Conservation (phyloP, 2,113 vertebrate species). For the Pica pica region DNA sequence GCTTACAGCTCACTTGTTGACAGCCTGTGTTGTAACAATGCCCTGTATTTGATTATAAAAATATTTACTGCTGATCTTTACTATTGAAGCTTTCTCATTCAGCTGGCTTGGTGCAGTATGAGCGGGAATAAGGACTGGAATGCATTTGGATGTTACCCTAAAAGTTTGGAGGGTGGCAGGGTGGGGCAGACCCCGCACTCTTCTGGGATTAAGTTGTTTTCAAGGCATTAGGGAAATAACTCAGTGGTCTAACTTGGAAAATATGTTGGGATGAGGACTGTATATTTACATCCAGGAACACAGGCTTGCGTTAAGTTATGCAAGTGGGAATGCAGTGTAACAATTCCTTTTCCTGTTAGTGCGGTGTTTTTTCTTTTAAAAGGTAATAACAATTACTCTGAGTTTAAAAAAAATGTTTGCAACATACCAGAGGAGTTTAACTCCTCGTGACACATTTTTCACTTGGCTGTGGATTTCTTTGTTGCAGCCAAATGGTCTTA, state of each 20-base stretch:
- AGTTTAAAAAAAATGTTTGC: neutral
- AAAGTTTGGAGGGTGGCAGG: too few relatives aligned
- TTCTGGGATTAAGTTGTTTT: neutral
- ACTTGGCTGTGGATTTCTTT: neutral
- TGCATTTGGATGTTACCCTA: neutral
- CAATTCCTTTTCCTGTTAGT: neutral
- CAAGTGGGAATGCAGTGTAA: neutral
- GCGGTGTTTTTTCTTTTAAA: neutral
- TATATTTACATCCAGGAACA: neutral
- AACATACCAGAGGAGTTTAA: neutral
- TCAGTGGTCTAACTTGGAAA: neutral
- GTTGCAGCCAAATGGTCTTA: neutral
- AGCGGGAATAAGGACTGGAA: neutral
- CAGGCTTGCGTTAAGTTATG: neutral
- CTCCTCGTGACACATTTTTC: neutral
- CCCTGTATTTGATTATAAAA: neutral
- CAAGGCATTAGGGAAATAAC: neutral
- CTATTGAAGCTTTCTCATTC: neutral
- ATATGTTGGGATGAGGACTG: neutral
- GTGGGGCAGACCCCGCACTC: accelerated
- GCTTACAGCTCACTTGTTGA: neutral
- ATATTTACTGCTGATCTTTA: neutral
- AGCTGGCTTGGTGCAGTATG: neutral
- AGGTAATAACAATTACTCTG: neutral
- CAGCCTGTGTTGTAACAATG: neutral